Evolutionary conservation across 2,113 vertebrate genomes (phyloP), one percentile per base, ranked within the genome.

Genomic region (Sylvietta virens): DNA sequence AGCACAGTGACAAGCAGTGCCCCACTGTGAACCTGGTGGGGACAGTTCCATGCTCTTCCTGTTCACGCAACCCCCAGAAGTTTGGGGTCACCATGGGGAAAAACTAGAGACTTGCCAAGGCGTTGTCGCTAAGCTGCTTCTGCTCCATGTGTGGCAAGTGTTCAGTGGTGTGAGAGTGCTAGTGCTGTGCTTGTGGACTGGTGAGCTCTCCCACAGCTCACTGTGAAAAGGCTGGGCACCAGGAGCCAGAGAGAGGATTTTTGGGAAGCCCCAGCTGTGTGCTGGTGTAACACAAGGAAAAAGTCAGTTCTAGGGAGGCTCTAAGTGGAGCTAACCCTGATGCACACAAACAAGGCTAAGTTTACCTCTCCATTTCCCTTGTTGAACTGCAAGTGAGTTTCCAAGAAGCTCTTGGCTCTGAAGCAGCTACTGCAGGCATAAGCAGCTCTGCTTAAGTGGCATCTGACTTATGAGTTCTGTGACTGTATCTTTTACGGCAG

Each of bases 71-170:
- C 17, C 23, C 45, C 27, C 35, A 81, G 20, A 31, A 28, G 8
- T 62, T 47, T 67, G 21, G 40, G 26, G 39, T 62, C 45, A 51
- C 35, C 0, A 0, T 27, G 30, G 40, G 58, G 79, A 51, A 61
- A 65, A 86, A 11, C 5, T 27, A 77, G 30, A 37, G 3, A 35
- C 58, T 67, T 85, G 24, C 37, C 88, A 22, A 16, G 39, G 4
- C 67, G n/a, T 11, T 94, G 50, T 76, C 40, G 30, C 37, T 67
- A 51, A n/a, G 56, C 31, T 76, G 58, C 60, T 81, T 57, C 35
- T 64, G 37, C 48, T 80, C 26, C 3, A 2, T 6, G 33, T 37
- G 21, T 27, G 47, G 57, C 1, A 19, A 69, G n/a, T 0, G 0
- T 82, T 85, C 27, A 69, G 53, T 6, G 14, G 13, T 66, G 56